These are phyloP conservation scores for Dallia pectoralis DNA, from an alignment of 2,797 vertebrate species.

Conservation along the genomic window DNA sequence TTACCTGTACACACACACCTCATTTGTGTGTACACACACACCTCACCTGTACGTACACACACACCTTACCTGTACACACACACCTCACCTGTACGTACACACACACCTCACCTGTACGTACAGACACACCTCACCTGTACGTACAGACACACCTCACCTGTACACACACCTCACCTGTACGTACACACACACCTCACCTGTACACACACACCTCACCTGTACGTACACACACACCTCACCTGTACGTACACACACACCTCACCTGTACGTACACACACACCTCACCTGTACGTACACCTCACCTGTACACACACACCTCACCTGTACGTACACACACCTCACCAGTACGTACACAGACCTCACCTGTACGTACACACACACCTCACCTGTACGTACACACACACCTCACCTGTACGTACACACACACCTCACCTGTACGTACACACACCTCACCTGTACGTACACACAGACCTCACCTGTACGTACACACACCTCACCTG, in stretches of 20 bases:
- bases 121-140: conserved; percentile 33
- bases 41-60: conserved; percentile 32
- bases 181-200: conserved; percentile 11
- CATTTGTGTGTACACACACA: conserved; percentile 73
- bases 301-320: neutral
- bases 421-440: conserved; percentile 9
- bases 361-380: neutral
- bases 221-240: neutral
- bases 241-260: neutral
- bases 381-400: conserved; percentile 54
- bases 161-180: conserved; percentile 31
- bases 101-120: conserved; percentile 62
- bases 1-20: neutral
- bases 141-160: conserved; percentile 65
- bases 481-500: neutral
- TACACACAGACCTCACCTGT: neutral
- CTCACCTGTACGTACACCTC: neutral
- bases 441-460: neutral
- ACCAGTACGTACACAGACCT: too few relatives aligned
- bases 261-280: neutral
- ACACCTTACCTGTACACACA: neutral
- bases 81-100: conserved; percentile 33
- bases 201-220: conserved; percentile 8
- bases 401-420: conserved; percentile 49
- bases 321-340: neutral